Base-by-base conservation (phyloP, 2,797 vertebrate genomes). In the Gallirallus australis region DNA sequence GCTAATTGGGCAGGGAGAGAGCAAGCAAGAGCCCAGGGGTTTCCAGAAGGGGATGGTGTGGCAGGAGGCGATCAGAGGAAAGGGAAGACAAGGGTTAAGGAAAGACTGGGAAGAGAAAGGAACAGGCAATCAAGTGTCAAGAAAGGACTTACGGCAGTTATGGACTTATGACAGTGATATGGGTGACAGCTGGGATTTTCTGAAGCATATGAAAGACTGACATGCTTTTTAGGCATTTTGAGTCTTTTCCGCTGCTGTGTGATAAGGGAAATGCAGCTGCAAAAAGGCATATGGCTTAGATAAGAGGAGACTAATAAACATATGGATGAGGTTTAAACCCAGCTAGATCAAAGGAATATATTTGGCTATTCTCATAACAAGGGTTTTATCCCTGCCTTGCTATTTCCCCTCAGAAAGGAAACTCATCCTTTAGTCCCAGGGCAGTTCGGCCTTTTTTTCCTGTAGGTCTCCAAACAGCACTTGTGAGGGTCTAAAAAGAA, bases 261-360 rank as follows among this genome's bases (percentile, higher is more conserved):
- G 88, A 86, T 86, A 95, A 86, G 86, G 57, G 28, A 83, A 91
- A 91, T 69, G 30, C 77, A 93, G 77, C 70, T 95, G 59, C 59
- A 82, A 83, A 42, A 69, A 86, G 65, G 54, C 90, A 88, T 42
- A 59, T 48, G 80, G 82, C 73, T 93, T 61, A 95, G 88, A 92
- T 93, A 94, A 93, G 77, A 75, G 37, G 25, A 81, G 33, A 30
- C 50, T 96, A 86, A 89, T 93, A 95, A 96, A 76, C 88, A 89
- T 86, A 95, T 79, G 83, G 91, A 96, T 94, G 92, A 89, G 73
- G 24, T 79, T 93, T 91, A 90, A 95, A 86, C 39, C 65, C 66
- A 79, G 83, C 42, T 82, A 92, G 68, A 96, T 91, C 79, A 94
- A 94, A 96, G 63, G 77, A 93, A 93, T 90, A 40, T 79, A 93